Evolutionary conservation across 2,797 vertebrate species (phyloP).

Genomic region (Tragelaphus oryx): DNA sequence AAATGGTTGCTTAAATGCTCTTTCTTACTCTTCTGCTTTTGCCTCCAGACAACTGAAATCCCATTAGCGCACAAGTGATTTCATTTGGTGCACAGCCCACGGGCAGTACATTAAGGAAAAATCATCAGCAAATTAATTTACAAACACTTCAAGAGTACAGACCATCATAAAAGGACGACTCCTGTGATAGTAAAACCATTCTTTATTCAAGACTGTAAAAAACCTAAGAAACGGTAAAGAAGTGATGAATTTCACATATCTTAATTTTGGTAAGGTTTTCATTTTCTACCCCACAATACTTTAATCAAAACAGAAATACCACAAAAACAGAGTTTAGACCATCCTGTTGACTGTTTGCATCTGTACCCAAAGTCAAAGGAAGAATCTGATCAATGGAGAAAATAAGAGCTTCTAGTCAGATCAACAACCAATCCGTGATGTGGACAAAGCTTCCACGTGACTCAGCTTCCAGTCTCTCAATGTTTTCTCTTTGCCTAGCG

Average conservation of each 20-base stretch:
- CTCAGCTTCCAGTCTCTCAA: neutral
- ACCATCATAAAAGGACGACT: neutral
- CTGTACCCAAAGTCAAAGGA: neutral
- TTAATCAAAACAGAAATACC: neutral
- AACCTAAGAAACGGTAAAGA: neutral
- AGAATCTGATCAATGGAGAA: neutral
- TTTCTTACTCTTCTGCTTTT: conserved; percentile 34
- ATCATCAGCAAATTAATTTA: conserved; percentile 72
- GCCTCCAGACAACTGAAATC: conserved; percentile 60
- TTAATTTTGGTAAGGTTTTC: neutral
- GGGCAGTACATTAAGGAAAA: conserved; percentile 63
- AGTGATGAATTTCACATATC: neutral
- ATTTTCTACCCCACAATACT: neutral
- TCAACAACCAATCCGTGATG: neutral
- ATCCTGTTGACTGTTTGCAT: neutral
- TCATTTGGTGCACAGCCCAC: conserved; percentile 57
- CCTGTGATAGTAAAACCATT: neutral
- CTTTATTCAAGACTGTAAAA: neutral
- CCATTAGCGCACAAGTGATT: conserved; percentile 55
- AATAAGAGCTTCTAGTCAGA: neutral
- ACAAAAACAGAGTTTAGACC: neutral
- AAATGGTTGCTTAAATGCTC: conserved; percentile 43
- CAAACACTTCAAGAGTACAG: conserved; percentile 54
- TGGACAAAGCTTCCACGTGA: neutral
- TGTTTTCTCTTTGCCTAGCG: neutral